These are phyloP conservation scores for Podiceps cristatus DNA, from an alignment of 2,113 vertebrate species.

Conservation along the genomic window DNA sequence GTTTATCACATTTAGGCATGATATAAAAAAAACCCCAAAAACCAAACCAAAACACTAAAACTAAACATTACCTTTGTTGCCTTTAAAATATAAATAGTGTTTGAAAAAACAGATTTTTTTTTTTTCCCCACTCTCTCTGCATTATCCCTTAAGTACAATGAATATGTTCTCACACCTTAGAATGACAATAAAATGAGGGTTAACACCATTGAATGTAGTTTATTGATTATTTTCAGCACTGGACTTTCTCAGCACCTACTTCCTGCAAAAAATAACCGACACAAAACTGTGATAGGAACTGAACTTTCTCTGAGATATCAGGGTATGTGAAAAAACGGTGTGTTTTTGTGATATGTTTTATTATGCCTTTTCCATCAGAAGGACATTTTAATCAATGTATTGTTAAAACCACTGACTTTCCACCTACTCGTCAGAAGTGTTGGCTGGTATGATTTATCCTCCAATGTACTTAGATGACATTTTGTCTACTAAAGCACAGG, in stretches of 20 bases:
- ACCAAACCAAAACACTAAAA: no score
- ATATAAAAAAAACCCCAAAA: background rate
- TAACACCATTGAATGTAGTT: background rate
- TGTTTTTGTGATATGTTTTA: background rate
- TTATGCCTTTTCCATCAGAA: background rate
- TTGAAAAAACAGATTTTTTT: background rate
- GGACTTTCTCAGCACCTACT: background rate
- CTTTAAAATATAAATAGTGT: background rate
- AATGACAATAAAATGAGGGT: background rate
- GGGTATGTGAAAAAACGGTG: background rate
- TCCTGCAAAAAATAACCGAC: fast-evolving
- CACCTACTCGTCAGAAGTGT: background rate
- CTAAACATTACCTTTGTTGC: background rate
- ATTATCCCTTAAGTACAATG: background rate
- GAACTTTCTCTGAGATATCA: background rate
- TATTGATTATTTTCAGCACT: background rate
- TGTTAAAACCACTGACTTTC: slow-evolving; percentile 37
- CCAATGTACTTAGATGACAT: background rate
- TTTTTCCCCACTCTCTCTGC: fast-evolving
- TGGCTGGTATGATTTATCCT: background rate
- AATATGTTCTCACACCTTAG: background rate
- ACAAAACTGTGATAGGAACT: background rate
- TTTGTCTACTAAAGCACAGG: background rate
- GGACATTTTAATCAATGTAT: slow-evolving; percentile 23
- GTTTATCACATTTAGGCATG: background rate